A percentile compares a stretch with the other conserved stretches of the same genome.
Conservation (phyloP, 1,140 invertebrate genomes). For the Bombus fervidus region DNA sequence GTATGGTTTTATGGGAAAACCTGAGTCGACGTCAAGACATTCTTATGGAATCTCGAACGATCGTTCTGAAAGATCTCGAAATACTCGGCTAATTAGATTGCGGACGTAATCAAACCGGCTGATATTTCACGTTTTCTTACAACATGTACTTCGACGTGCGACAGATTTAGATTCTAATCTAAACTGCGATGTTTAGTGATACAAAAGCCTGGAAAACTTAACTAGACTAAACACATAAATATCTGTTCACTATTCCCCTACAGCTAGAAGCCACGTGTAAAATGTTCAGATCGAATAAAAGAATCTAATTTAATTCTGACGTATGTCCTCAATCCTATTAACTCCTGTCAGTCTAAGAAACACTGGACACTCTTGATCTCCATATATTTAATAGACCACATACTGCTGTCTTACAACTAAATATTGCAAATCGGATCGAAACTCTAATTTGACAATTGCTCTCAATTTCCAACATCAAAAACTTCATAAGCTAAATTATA, state of each 20-base stretch:
- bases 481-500: not conserved
- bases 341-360: not conserved
- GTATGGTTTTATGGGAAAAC: constrained; percentile 2
- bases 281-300: not conserved
- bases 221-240: not conserved
- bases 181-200: not conserved
- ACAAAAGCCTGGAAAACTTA: not conserved
- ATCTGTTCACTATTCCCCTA: not conserved
- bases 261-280: not conserved
- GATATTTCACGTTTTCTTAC: constrained; percentile 45
- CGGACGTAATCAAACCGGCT: not conserved
- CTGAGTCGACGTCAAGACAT: not conserved
- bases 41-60: constrained; percentile 15
- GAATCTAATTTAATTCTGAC: too few species aligned
- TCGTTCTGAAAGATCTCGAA: constrained; percentile 10
- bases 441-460: not conserved
- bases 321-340: not conserved
- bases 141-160: not conserved
- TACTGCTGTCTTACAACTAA: not conserved
- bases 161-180: constrained; percentile 34
- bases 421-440: not conserved
- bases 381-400: too few species aligned
- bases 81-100: constrained; percentile 15
- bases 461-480: not conserved
- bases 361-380: not conserved